Conservation (phyloP, 2,888 invertebrate species). For the Mimumesa dahlbomi region DNA sequence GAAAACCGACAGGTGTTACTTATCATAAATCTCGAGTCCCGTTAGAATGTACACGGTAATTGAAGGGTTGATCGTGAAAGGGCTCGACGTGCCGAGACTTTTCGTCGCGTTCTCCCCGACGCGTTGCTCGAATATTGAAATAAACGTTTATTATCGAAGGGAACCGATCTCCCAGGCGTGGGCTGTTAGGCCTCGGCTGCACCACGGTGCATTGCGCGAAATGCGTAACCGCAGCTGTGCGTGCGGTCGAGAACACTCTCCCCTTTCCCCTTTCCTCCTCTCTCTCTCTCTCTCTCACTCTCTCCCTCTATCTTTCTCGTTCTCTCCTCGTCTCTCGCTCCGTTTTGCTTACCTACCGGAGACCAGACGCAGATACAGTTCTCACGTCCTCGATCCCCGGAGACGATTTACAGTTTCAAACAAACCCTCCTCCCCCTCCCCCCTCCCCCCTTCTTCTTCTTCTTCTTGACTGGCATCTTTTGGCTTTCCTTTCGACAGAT, state of each 20-base stretch:
- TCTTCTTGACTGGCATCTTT: not conserved
- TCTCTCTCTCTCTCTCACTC: slow-evolving; percentile 25
- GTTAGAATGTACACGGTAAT: no score
- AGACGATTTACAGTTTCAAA: slow-evolving; percentile 66
- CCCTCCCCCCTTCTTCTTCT: no score
- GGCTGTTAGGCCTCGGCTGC: slow-evolving; percentile 13
- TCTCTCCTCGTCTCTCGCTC: slow-evolving; percentile 38
- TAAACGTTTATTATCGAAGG: slow-evolving; percentile 16
- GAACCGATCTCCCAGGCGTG: slow-evolving; percentile 22
- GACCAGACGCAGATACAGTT: slow-evolving; percentile 69
- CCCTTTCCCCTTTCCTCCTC: slow-evolving; percentile 13
- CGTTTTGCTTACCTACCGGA: slow-evolving; percentile 65
- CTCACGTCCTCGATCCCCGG: slow-evolving; percentile 71
- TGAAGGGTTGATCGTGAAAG: no score
- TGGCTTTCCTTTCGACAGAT: not conserved
- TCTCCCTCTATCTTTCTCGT: slow-evolving; percentile 30
- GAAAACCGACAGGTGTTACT: no score
- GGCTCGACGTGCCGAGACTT: no score
- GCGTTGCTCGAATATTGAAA: no score
- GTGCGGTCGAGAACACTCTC: slow-evolving; percentile 65
- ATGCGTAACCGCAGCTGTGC: slow-evolving; percentile 79
- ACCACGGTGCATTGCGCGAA: slow-evolving; percentile 72
- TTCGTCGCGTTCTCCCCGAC: no score
- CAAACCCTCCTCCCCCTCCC: slow-evolving; percentile 42
- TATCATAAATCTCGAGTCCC: no score